phyloP scores from a whole-genome alignment of 2,888 invertebrate species.

The Zaprionus lineosus region DNA sequence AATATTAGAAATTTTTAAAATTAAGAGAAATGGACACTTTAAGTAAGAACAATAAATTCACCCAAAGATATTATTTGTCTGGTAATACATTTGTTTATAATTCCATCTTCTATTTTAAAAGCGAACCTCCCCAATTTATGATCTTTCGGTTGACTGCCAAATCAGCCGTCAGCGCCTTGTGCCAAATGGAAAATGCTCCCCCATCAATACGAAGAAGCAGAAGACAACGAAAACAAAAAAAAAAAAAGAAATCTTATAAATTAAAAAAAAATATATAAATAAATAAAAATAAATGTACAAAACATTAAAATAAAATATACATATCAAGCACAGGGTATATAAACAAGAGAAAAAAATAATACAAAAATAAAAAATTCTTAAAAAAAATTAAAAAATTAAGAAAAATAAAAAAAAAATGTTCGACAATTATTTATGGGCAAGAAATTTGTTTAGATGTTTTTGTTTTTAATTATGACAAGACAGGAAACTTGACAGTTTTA shows the following conservation, averaged over 20 bases:
- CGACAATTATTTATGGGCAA: slow-evolving; percentile 49
- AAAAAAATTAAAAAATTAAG: too few relatives aligned
- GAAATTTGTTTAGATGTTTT: slow-evolving; percentile 55
- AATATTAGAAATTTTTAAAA: slow-evolving; percentile 7
- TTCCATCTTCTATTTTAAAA: slow-evolving; percentile 14
- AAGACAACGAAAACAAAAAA: slow-evolving; percentile 19
- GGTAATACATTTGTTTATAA: slow-evolving; percentile 6
- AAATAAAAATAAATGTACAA: too few relatives aligned
- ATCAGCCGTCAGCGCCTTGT: slow-evolving; percentile 63
- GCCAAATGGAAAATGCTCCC: slow-evolving; percentile 62
- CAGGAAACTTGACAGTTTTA: slow-evolving; percentile 67
- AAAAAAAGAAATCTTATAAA: too few relatives aligned
- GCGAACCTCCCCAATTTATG: slow-evolving; percentile 42
- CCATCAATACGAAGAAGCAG: slow-evolving; percentile 11
- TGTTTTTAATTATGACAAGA: slow-evolving; percentile 77
- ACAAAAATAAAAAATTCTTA: too few relatives aligned
- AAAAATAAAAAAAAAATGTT: too few relatives aligned
- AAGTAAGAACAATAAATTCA: too few relatives aligned
- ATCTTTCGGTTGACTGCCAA: slow-evolving; percentile 52
- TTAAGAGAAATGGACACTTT: too few relatives aligned
- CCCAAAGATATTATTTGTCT: slow-evolving; percentile 49
- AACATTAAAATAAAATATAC: too few relatives aligned
- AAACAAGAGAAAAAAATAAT: too few relatives aligned
- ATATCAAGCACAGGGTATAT: too few relatives aligned
- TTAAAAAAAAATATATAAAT: too few relatives aligned